Base-by-base conservation (phyloP, 2,797 vertebrate genomes). In the Chelonia mydas region DNA sequence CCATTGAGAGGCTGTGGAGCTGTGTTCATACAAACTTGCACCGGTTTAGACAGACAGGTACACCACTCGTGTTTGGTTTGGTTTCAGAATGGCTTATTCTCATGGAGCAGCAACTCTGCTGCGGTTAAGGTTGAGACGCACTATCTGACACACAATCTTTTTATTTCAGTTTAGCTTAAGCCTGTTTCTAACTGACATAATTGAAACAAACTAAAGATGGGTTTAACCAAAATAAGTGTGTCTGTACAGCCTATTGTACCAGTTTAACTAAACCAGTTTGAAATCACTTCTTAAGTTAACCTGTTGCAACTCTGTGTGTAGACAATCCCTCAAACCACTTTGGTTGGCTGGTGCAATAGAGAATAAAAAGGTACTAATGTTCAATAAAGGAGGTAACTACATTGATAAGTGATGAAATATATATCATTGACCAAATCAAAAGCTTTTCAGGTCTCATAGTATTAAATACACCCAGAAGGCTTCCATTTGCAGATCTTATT, bases 241-340 rank as follows among this genome's bases (percentile, higher is more conserved):
- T 57, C 79, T 1, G 2, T 49, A 25, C 16, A 3, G 12, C 21
- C 53, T 55, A 72, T n/a, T 51, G 53, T 11, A 68, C 1, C 1
- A 54, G 54, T 6, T 84, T 80, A 47, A 76, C 41, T 0, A 0
- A 82, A 27, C 61, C 21, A 77, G 16, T 37, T 9, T 7, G 1
- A 65, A 88, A 81, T 33, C 0, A 0, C 31, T 90, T 33, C 59
- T 78, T 17, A 13, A 11, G 5, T 37, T 7, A 6, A 33, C 17
- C 54, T 23, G 5, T 1, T 78, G 28, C n/a, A 57, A 54, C 57
- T 23, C 72, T 51, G 86, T 45, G 21, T 25, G 72, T 76, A 76
- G 72, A 13, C 72, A 76, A 76, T 45, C 11, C 41, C 23, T 25
- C 41, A 15, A 76, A 41, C 72, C 2, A 0, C 49, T 90, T 81